A percentile compares a stretch with the other conserved stretches of the same genome.
Conservation (phyloP, 2,113 vertebrate species). For the Leucoraja erinaceus region DNA sequence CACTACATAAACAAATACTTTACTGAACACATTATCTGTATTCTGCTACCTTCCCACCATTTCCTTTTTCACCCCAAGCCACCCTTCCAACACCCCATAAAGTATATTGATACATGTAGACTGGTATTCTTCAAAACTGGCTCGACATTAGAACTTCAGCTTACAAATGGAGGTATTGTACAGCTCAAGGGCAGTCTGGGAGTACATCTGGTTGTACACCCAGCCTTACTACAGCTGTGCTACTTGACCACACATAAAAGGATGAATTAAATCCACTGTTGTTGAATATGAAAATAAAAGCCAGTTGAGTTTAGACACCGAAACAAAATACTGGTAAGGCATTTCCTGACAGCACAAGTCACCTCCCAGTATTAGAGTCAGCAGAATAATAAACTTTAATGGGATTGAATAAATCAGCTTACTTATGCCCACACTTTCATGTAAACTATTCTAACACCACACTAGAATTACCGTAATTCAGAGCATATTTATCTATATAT, state of each 20-base stretch:
- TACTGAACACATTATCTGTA: not conserved
- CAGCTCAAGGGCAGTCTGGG: not conserved
- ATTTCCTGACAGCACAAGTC: not conserved
- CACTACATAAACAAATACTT: not conserved
- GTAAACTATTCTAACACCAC: not conserved
- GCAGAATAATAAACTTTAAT: constrained; percentile 32
- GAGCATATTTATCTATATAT: not conserved
- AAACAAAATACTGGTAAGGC: not conserved
- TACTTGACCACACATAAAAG: not conserved
- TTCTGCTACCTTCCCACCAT: not conserved
- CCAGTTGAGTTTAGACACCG: not conserved
- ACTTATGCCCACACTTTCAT: constrained; percentile 16
- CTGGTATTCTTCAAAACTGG: not conserved
- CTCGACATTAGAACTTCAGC: not conserved
- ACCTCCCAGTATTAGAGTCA: constrained; percentile 29
- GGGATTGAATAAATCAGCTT: constrained; percentile 36
- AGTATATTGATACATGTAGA: not conserved
- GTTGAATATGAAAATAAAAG: not conserved
- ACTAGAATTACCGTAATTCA: not conserved
- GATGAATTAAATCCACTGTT: not conserved
- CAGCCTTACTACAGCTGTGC: not conserved
- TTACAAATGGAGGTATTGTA: not conserved
- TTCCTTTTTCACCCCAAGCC: not conserved
- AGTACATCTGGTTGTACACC: not conserved
- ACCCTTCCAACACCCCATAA: not conserved